A percentile compares a stretch with the other conserved stretches of the same genome.
Conservation (phyloP, 2,113 vertebrate genomes). For the Thunnus maccoyii region DNA sequence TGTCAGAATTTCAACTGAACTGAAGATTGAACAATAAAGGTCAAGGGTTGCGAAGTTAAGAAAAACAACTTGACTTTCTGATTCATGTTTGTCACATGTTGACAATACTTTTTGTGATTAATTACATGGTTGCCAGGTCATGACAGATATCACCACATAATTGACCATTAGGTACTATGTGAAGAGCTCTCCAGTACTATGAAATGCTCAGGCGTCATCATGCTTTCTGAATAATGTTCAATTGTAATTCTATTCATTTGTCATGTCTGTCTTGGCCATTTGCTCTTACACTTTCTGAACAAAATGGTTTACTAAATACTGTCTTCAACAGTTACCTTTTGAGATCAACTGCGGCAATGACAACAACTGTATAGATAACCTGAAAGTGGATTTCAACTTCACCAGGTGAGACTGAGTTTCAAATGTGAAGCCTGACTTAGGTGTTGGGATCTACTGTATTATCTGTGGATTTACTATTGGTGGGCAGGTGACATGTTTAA, state of each 20-base stretch:
- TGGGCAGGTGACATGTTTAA: no score
- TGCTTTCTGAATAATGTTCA: no score
- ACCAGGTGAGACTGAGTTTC: slow-evolving; percentile 77
- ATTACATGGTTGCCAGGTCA: not conserved
- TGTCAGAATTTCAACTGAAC: not conserved
- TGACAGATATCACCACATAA: no score
- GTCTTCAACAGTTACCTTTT: slow-evolving; percentile 84
- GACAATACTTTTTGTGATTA: not conserved
- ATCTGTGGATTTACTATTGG: no score
- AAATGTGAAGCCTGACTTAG: not conserved
- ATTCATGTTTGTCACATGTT: not conserved
- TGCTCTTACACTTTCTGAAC: not conserved
- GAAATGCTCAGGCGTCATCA: not conserved
- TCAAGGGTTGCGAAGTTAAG: no score
- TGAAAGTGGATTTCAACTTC: slow-evolving; percentile 85
- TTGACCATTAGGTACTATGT: not conserved
- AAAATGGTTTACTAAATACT: not conserved
- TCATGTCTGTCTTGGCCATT: no score
- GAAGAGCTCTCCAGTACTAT: not conserved
- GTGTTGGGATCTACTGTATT: not conserved
- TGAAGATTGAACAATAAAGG: not conserved
- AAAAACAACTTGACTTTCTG: not conserved
- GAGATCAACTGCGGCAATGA: slow-evolving; percentile 89
- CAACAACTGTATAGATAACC: slow-evolving; percentile 84
- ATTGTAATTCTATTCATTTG: no score